Percentiles rank a stretch among this genome's conserved stretches.
phyloP scores from a whole-genome alignment of 2,888 invertebrate genomes.

The Archaeoteleia sp. region DNA sequence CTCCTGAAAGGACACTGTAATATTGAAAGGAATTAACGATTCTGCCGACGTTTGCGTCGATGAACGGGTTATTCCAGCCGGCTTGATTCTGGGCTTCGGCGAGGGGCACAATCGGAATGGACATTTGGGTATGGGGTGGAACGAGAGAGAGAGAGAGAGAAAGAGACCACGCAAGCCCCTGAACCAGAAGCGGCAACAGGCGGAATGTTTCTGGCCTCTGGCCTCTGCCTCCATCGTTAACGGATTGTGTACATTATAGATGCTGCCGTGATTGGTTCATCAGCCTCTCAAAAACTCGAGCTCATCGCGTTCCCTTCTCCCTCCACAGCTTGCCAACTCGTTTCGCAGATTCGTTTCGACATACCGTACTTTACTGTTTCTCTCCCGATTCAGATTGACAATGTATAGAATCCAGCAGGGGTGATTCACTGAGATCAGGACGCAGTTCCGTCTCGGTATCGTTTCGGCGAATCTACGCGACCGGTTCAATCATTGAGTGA shows the following conservation, averaged over 20 bases:
- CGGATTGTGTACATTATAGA: constrained; percentile 67
- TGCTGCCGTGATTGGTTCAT: constrained; percentile 70
- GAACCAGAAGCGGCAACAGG: constrained; percentile 47
- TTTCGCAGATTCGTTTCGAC: constrained; percentile 61
- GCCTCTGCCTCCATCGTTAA: constrained; percentile 58
- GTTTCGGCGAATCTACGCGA: constrained; percentile 28
- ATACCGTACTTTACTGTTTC: constrained; percentile 33
- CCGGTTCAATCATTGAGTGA: constrained; percentile 42
- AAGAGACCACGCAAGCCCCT: constrained; percentile 9
- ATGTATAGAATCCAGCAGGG: constrained; percentile 61
- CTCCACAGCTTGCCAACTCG: constrained; percentile 41
- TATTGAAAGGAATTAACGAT: constrained; percentile 72
- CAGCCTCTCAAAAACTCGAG: constrained; percentile 66
- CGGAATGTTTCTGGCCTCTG: constrained; percentile 62
- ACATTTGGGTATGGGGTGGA: constrained; percentile 7
- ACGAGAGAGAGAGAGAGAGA: constrained; percentile 9
- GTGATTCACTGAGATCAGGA: constrained; percentile 55
- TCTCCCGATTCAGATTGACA: constrained; percentile 54
- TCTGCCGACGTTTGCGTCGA: constrained; percentile 62
- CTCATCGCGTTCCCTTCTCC: constrained; percentile 46
- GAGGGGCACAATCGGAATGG: constrained; percentile 12
- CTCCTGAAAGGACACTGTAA: constrained; percentile 60
- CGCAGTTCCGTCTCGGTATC: constrained; percentile 36
- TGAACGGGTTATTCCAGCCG: constrained; percentile 24
- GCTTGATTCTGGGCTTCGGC: constrained; percentile 28